These are phyloP conservation scores for Xenopus borealis DNA, from an alignment of 2,113 vertebrate species.

Conservation along the genomic window DNA sequence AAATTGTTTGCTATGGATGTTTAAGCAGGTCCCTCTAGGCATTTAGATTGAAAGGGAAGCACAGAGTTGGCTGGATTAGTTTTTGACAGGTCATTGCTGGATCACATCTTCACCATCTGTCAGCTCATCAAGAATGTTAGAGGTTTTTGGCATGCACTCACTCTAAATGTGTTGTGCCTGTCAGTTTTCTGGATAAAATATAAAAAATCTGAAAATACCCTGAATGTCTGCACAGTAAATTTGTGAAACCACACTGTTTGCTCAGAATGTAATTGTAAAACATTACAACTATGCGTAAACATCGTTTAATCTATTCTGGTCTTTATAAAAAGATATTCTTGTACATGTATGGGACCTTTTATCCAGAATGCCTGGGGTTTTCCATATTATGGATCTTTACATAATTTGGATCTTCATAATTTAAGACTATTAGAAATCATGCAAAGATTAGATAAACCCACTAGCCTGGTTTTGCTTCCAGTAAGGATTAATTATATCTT, in stretches of 20 bases:
- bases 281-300: not conserved
- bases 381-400: too few relatives aligned
- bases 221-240: not conserved
- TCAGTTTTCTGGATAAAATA: slow-evolving; percentile 14
- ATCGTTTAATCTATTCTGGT: too few relatives aligned
- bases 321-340: too few relatives aligned
- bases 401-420: too few relatives aligned
- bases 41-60: slow-evolving; percentile 45
- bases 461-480: too few relatives aligned
- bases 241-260: not conserved
- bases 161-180: slow-evolving; percentile 33
- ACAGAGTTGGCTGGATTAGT: slow-evolving; percentile 43
- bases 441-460: too few relatives aligned
- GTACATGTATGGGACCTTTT: too few relatives aligned
- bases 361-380: too few relatives aligned
- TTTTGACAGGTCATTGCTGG: slow-evolving; percentile 46
- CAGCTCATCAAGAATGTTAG: slow-evolving; percentile 44
- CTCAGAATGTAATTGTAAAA: not conserved
- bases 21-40: slow-evolving; percentile 39
- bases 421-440: too few relatives aligned
- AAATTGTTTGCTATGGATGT: slow-evolving; percentile 43
- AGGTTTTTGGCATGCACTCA: slow-evolving; percentile 34
- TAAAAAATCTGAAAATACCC: slow-evolving; percentile 18
- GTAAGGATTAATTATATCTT: too few relatives aligned
- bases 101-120: slow-evolving; percentile 46